Conservation (phyloP, 2,113 vertebrate species). For the Xyliphius kryptos region DNA sequence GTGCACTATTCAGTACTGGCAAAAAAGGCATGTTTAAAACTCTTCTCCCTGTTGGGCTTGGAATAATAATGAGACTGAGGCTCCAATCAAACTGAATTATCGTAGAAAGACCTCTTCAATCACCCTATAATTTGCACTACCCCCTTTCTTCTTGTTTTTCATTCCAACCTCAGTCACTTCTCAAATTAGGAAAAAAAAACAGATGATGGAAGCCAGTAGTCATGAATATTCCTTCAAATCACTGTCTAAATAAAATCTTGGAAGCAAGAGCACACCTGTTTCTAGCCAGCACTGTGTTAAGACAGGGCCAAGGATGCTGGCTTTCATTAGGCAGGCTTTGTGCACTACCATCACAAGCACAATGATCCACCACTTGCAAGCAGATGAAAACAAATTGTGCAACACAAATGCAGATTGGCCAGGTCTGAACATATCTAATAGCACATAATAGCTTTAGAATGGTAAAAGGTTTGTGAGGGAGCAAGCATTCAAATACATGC, state of each 20-base stretch:
- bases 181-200: conserved; percentile 37
- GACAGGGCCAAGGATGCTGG: conserved; percentile 31
- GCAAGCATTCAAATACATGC: conserved; percentile 1
- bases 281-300: conserved; percentile 36
- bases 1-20: background rate
- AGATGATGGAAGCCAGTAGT: conserved; percentile 49
- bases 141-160: background rate
- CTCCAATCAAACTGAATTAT: conserved; percentile 54
- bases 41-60: conserved; percentile 36
- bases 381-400: conserved; percentile 50
- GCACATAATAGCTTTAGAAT: conserved; percentile 31
- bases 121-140: conserved; percentile 44
- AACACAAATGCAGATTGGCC: conserved; percentile 36
- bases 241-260: conserved; percentile 39
- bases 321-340: conserved; percentile 45
- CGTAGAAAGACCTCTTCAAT: conserved; percentile 56
- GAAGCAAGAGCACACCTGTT: conserved; percentile 43
- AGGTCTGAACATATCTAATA: conserved; percentile 33
- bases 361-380: conserved; percentile 41
- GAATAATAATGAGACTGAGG: conserved; percentile 44
- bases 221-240: conserved; percentile 50
- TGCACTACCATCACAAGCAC: conserved; percentile 40
- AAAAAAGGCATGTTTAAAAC: conserved; percentile 31
- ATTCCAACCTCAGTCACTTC: conserved; percentile 8
- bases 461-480: conserved; percentile 29